Base-by-base conservation (phyloP, 1,140 invertebrate species). In the Tetragonula clypearis region DNA sequence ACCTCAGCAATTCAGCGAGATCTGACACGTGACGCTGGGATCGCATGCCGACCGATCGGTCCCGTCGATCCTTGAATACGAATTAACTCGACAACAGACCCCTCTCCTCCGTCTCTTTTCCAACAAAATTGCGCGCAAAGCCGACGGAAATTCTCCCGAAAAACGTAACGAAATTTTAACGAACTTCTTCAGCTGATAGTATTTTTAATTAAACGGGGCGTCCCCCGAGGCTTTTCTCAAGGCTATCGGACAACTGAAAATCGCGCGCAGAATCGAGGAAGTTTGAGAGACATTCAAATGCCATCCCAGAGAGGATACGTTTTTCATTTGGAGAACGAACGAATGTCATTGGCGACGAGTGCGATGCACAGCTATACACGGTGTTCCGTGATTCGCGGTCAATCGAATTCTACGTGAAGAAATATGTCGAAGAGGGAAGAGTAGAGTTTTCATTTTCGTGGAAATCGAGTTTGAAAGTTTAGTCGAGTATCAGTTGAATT, bases 1-100 rank as follows among this genome's bases (percentile, higher is more conserved):
- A 91, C 92, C 92, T 92, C 90, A 92, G 88, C 87, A 90, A 85
- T 92, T 93, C 90, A 87, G 82, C 88, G 82, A 87, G 86, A 86
- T 88, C 86, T 82, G 90, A 88, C 85, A 92, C 86, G 88, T 92
- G 92, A 91, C 89, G 87, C 41, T 68, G 77, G 30, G 69, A 81
- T 86, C 79, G 76, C 76, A 87, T 86, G 86, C 88, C 91, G 79
- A 60, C 78, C 84, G 82, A 92, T 91, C 91, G 87, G 89, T 30
- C 41, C 82, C 88, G 82, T 62, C 74, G 86, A 88, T 88, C 84
- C 91, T 92, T 91, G 89, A 90, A 88, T 91, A 89, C 86, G 85
- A 92, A 92, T 92, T 90, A 91, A 14, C 58, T 49, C 41, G 0
- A 35, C 35, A 35, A 35, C 56, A 26, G 3, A 15, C 62, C 41